phyloP scores from a whole-genome alignment of 1,140 invertebrate species.

The Panagrolaimus sp. region DNA sequence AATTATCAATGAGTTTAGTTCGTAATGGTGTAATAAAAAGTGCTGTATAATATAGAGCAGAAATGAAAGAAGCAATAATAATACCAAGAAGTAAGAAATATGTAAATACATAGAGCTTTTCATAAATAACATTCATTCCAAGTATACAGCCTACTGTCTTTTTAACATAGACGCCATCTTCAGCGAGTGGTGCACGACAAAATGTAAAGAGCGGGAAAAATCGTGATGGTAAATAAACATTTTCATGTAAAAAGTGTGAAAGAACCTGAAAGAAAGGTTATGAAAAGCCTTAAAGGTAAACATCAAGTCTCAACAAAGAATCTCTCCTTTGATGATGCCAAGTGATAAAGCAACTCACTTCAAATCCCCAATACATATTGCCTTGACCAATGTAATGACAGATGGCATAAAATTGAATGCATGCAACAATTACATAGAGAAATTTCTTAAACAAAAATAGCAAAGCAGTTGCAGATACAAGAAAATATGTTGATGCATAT shows the following conservation, averaged over 20 bases:
- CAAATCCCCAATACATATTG: not conserved
- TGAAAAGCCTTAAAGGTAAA: no score
- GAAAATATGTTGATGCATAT: not conserved
- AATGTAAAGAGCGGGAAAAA: not conserved
- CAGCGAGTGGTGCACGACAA: not conserved
- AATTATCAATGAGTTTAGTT: not conserved
- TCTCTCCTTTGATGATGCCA: no score
- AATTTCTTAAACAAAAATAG: not conserved
- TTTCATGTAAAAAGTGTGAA: no score
- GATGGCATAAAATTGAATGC: not conserved
- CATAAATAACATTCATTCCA: conserved; percentile 6
- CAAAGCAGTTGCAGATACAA: not conserved
- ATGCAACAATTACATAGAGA: not conserved
- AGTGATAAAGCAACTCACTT: no score
- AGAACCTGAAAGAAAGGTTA: no score
- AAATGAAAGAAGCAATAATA: not conserved
- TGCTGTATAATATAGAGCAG: not conserved
- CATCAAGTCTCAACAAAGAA: no score
- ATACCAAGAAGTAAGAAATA: not conserved
- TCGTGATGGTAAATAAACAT: not conserved
- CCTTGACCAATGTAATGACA: not conserved
- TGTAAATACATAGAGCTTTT: not conserved
- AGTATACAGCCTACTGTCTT: not conserved
- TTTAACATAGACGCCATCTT: not conserved
- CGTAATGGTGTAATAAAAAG: not conserved